A percentile compares a stretch with the other conserved stretches of the same genome.
Evolutionary conservation across 1,140 invertebrate genomes (phyloP).

Genomic region (Achatina immaculata): DNA sequence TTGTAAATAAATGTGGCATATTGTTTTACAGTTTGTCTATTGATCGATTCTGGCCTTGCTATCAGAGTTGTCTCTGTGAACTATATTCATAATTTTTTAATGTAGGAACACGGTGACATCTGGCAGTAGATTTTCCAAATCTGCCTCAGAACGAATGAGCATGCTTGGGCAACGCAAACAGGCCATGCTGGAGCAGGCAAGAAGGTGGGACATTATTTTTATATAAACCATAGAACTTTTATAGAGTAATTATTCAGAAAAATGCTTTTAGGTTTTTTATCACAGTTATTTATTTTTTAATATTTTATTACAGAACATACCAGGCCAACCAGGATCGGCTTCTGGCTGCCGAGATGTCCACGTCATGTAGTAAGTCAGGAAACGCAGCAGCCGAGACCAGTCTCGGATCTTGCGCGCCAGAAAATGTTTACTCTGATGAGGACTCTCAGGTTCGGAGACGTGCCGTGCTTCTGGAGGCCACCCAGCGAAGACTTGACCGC

Average conservation of each 20-base stretch:
- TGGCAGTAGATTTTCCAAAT: conserved; percentile 79
- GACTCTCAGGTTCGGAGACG: conserved; percentile 28
- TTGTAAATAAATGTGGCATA: too few species aligned
- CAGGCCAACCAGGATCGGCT: conserved; percentile 13
- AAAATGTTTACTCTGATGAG: not conserved
- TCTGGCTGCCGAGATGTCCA: not conserved
- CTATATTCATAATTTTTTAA: too few species aligned
- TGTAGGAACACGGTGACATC: too few species aligned
- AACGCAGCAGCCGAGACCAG: not conserved
- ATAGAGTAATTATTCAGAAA: too few species aligned
- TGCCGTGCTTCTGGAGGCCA: conserved; percentile 48
- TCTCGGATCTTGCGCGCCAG: not conserved
- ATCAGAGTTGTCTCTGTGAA: too few species aligned
- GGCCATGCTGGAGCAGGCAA: conserved; percentile 74
- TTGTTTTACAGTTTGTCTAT: too few species aligned
- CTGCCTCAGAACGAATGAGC: conserved; percentile 78
- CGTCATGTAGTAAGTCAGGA: not conserved
- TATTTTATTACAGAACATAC: conserved; percentile 41
- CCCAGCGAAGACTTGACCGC: conserved; percentile 45
- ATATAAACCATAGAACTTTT: too few species aligned
- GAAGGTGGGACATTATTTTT: too few species aligned
- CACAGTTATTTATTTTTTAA: not conserved
- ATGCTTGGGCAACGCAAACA: conserved; percentile 81
- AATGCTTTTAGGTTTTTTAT: too few species aligned
- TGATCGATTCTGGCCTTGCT: too few species aligned